Evolutionary conservation across 2,113 vertebrate genomes (phyloP).

Genomic region (Halichoerus grypus): DNA sequence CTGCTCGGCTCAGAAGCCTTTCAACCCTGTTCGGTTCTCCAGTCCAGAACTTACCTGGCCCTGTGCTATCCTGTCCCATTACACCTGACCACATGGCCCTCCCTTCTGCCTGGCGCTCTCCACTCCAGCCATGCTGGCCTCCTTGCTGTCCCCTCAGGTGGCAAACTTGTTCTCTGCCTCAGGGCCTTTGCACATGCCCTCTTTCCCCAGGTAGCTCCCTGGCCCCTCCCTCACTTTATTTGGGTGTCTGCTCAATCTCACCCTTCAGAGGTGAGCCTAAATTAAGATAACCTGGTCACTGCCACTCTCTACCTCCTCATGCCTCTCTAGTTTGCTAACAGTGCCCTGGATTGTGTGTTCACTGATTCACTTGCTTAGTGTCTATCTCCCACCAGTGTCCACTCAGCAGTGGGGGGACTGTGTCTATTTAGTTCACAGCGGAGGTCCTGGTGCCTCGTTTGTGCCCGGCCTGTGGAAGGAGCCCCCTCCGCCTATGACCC

Average conservation of each 20-base stretch:
- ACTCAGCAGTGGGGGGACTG: not conserved
- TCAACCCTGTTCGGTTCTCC: not conserved
- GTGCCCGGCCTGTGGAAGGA: not conserved
- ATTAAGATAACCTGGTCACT: not conserved
- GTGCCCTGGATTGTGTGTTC: not conserved
- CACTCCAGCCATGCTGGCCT: not conserved
- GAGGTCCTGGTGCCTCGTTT: not conserved
- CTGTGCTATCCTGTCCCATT: not conserved
- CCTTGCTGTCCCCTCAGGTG: not conserved
- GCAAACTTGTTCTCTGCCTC: not conserved
- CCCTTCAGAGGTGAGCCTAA: not conserved
- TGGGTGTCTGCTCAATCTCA: not conserved
- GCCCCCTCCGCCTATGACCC: not conserved
- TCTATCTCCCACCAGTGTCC: not conserved
- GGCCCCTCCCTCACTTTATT: not conserved
- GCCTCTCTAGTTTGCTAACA: not conserved
- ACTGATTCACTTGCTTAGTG: not conserved
- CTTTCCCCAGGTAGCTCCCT: not conserved
- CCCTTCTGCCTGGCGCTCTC: fast-evolving
- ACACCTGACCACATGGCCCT: too few species aligned
- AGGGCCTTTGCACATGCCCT: not conserved
- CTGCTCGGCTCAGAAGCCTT: not conserved
- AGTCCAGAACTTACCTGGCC: fast-evolving
- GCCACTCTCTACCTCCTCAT: fast-evolving
- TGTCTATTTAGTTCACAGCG: not conserved